Percentiles rank a stretch among this genome's conserved stretches.
Conservation (phyloP, 2,797 vertebrate genomes). For the Uromys caudimaculatus region DNA sequence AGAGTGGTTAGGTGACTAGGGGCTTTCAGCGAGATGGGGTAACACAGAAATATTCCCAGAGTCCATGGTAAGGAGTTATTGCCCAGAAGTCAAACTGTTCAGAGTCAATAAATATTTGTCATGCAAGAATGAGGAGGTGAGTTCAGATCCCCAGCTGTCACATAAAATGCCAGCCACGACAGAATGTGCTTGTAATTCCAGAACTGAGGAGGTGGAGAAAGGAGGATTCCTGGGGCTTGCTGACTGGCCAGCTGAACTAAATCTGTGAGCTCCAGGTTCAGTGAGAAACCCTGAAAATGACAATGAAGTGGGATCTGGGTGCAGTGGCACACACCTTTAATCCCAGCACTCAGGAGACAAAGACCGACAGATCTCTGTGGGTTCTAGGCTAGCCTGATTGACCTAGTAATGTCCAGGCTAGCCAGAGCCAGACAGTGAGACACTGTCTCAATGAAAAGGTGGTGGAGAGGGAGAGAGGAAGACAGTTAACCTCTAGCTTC, state of each 20-base stretch:
- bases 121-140: neutral
- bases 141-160: neutral
- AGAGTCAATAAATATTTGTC: neutral
- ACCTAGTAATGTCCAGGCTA: neutral
- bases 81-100: neutral
- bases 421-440: neutral
- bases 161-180: neutral
- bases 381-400: neutral
- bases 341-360: neutral
- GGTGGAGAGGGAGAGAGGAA: neutral
- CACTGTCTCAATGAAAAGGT: neutral
- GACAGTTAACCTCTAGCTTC: neutral
- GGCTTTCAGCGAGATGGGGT: neutral
- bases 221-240: neutral
- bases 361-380: neutral
- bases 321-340: neutral
- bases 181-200: neutral
- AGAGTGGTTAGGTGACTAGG: neutral
- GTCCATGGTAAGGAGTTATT: accelerated
- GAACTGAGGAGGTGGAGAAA: neutral
- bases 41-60: neutral
- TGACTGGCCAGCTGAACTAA: neutral
- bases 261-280: neutral
- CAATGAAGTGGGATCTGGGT: neutral
- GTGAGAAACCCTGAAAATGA: neutral